Percentiles rank a stretch among this genome's conserved stretches.
Conservation (phyloP, 1,140 invertebrate species). For the Brachionus koreanus region DNA sequence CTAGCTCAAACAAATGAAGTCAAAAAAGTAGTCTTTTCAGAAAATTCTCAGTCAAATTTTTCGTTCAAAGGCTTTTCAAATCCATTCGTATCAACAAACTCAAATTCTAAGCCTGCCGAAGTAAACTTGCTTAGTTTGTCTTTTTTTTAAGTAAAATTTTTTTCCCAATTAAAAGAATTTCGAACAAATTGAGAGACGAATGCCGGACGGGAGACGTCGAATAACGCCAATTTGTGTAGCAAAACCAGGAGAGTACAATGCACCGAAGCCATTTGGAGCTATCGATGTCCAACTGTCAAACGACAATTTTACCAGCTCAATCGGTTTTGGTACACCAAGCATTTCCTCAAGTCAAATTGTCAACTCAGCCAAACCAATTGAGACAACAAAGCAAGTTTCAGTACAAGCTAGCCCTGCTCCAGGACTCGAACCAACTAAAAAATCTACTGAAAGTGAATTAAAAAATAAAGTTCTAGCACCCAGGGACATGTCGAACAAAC, state of each 20-base stretch:
- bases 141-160: not conserved
- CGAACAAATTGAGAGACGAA: slow-evolving; percentile 89
- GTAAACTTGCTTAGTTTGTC: not conserved
- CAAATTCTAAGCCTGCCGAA: not conserved
- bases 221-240: slow-evolving; percentile 90
- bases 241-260: slow-evolving; percentile 39
- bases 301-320: slow-evolving; percentile 2
- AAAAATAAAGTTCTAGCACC: not conserved
- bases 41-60: slow-evolving; percentile 40
- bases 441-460: not conserved
- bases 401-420: not conserved
- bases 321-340: slow-evolving; percentile 59
- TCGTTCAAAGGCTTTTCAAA: not conserved
- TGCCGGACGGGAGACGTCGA: slow-evolving; percentile 82
- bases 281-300: slow-evolving; percentile 15
- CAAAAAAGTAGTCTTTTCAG: not conserved
- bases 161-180: not conserved
- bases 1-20: not conserved
- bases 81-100: not conserved
- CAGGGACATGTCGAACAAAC: not conserved
- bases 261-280: slow-evolving; percentile 49
- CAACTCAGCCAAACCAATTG: slow-evolving; percentile 54
- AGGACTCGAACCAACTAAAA: not conserved
- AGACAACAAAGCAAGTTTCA: not conserved
- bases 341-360: slow-evolving; percentile 50